Base-by-base conservation (phyloP, 2,113 vertebrate species). In the Lophochroa leadbeateri region DNA sequence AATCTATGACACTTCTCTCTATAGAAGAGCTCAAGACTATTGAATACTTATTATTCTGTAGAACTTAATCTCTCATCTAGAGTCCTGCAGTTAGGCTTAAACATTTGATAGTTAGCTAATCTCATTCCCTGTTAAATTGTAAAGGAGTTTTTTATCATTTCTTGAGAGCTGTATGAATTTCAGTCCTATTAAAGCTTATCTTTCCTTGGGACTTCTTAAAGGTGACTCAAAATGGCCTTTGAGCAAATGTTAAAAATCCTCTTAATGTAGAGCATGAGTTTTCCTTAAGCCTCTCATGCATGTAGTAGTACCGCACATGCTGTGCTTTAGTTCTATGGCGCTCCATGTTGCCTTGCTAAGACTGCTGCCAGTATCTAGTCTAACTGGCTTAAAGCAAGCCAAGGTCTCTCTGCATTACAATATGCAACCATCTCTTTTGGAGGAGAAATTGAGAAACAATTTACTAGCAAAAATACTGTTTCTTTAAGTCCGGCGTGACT, bases 151-250 rank as follows among this genome's bases (percentile, higher is more conserved):
- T 39, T 50, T 43, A 50, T 80, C 0, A 29, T 86, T 88, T 94
- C 50, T 72, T 49, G 70, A 68, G 31, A 35, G 18, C 46, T 63
- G 33, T 79, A 3, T 58, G 82, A 55, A 41, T 93, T 94, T 94
- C 43, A 68, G 78, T 85, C 41, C 69, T 76, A 8, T 85, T 96
- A 79, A 93, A 79, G 60, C 46, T 67, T 85, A 63, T 53, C 61
- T 94, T 92, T 90, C 61, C 61, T 68, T 80, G 13, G 50, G 39
- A 63, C 44, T 86, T 60, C 61, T 76, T 71, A 68, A 95, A 86
- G 58, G 47, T 78, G 60, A 57, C 41, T 90, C 31, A 49, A 35
- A 93, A 77, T 58, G 44, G 27, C 90, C 52, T 81, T 86, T 82
- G 64, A 88, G 47, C 39, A 96, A 86, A 86, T 90, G 74, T 18